Conservation (phyloP, 2,888 invertebrate species). For the Drosophila rellima region DNA sequence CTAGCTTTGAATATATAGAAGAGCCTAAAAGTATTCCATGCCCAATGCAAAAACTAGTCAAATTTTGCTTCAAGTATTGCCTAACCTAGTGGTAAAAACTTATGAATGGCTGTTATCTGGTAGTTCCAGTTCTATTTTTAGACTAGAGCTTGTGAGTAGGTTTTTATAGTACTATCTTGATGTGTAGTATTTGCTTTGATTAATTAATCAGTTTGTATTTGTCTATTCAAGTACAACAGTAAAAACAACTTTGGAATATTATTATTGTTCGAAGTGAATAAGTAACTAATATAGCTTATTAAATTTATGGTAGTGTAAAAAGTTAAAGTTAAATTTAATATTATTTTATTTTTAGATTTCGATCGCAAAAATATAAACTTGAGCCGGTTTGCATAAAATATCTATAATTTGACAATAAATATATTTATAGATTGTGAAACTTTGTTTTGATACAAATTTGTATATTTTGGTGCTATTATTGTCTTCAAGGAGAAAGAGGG, state of each 20-base stretch:
- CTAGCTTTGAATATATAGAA: neutral
- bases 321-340: neutral
- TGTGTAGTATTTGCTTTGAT: slow-evolving; percentile 4
- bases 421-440: neutral
- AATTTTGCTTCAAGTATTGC: neutral
- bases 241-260: neutral
- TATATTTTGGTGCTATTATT: neutral
- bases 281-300: neutral
- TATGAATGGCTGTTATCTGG: slow-evolving; percentile 17
- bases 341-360: neutral
- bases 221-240: neutral
- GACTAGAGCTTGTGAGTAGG: neutral
- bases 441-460: neutral
- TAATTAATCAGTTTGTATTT: slow-evolving; percentile 3
- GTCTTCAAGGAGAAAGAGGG: neutral
- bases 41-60: no score
- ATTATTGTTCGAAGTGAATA: neutral
- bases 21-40: slow-evolving; percentile 36
- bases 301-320: neutral
- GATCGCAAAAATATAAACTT: neutral
- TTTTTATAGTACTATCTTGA: neutral
- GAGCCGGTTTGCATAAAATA: slow-evolving; percentile 4
- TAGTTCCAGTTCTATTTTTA: slow-evolving; percentile 2
- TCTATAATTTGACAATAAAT: neutral
- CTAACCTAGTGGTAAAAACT: neutral